phyloP scores from a whole-genome alignment of 2,888 invertebrate genomes.

The Drosophila fulvimacula region DNA sequence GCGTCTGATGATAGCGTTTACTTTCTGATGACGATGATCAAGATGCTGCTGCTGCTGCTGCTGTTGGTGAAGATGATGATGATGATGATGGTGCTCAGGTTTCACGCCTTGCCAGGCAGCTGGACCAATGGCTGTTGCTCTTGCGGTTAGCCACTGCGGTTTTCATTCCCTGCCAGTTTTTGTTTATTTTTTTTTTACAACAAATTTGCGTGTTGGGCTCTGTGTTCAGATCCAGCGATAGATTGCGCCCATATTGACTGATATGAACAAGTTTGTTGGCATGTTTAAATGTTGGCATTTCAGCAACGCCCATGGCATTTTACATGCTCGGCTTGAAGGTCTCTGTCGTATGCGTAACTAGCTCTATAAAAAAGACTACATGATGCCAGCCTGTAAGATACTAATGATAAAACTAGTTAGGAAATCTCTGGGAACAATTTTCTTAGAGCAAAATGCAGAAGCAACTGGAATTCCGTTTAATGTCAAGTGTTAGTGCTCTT shows the following conservation, averaged over 20 bases:
- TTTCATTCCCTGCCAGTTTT: slow-evolving; percentile 39
- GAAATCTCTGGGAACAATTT: neutral
- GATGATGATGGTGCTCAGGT: slow-evolving; percentile 38
- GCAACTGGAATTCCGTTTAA: neutral
- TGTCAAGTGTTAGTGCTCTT: neutral
- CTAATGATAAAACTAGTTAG: slow-evolving; percentile 4
- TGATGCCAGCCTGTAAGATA: neutral
- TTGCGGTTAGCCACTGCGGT: slow-evolving; percentile 33
- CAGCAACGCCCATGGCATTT: slow-evolving; percentile 34
- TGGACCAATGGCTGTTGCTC: slow-evolving; percentile 56
- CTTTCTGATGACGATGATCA: slow-evolving; percentile 17
- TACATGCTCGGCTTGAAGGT: slow-evolving; percentile 8
- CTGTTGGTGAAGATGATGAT: slow-evolving; percentile 25
- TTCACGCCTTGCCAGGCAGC: slow-evolving; percentile 67
- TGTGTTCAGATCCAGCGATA: slow-evolving; percentile 34
- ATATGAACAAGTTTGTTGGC: slow-evolving; percentile 48
- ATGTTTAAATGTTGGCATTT: slow-evolving; percentile 29
- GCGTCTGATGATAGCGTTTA: slow-evolving; percentile 24
- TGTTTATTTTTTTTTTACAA: slow-evolving; percentile 23
- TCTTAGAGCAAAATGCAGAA: neutral
- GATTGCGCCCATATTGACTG: slow-evolving; percentile 38
- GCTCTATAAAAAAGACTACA: slow-evolving; percentile 4
- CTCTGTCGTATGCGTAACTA: slow-evolving; percentile 1
- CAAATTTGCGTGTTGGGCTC: slow-evolving; percentile 55
- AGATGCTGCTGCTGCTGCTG: slow-evolving; percentile 21